Percentiles rank a stretch among this genome's conserved stretches.
phyloP scores from a whole-genome alignment of 2,797 vertebrate genomes.

The Falco biarmicus region DNA sequence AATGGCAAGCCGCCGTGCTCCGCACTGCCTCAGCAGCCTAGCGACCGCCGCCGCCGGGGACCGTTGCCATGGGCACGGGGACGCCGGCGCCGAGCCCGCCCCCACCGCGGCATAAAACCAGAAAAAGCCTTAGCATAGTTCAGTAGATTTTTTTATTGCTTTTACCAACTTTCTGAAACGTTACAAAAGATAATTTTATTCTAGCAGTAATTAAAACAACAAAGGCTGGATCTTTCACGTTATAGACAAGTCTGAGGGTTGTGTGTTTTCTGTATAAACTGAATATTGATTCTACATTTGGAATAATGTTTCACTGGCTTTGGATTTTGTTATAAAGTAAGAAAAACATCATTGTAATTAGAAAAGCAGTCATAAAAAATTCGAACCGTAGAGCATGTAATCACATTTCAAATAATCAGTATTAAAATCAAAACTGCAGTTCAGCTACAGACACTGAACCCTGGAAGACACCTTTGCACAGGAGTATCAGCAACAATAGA shows the following conservation, averaged over 20 bases:
- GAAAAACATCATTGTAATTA: slow-evolving; percentile 73
- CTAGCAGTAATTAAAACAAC: slow-evolving; percentile 73
- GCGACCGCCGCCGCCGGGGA: neutral
- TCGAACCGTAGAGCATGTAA: slow-evolving; percentile 60
- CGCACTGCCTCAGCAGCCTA: rapidly evolving
- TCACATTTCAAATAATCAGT: slow-evolving; percentile 68
- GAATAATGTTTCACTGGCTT: slow-evolving; percentile 66
- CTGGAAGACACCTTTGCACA: slow-evolving; percentile 72
- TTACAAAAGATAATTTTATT: slow-evolving; percentile 82
- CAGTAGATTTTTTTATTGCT: slow-evolving; percentile 84
- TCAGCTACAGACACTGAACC: slow-evolving; percentile 70
- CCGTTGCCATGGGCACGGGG: neutral
- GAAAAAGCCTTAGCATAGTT: neutral
- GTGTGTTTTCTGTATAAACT: slow-evolving; percentile 65
- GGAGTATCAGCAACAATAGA: slow-evolving; percentile 54
- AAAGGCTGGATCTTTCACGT: slow-evolving; percentile 75
- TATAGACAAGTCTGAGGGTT: slow-evolving; percentile 48
- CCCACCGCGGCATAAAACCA: too few species aligned
- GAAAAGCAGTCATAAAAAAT: slow-evolving; percentile 80
- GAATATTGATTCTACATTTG: slow-evolving; percentile 63
- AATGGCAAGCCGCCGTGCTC: neutral
- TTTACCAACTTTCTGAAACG: slow-evolving; percentile 73
- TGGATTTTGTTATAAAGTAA: slow-evolving; percentile 74
- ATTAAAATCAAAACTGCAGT: slow-evolving; percentile 71
- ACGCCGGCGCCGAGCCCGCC: neutral